Conservation (phyloP, 2,113 vertebrate genomes). For the Onychorhynchus coronatus region DNA sequence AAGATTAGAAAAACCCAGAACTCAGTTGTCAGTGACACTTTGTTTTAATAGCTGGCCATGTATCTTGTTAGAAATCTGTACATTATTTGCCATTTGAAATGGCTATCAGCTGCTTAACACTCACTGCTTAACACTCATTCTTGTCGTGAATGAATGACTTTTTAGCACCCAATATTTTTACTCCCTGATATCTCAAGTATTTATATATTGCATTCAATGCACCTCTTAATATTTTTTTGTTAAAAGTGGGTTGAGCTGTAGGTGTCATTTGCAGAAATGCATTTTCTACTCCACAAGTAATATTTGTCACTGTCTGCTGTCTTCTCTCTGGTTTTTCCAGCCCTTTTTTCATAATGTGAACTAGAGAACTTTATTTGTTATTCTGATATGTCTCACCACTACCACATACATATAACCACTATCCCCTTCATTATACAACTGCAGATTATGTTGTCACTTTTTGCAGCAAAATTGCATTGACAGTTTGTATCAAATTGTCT, state of each 20-base stretch:
- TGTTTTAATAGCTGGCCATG: neutral
- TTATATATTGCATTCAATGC: neutral
- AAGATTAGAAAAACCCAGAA: neutral
- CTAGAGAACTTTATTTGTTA: neutral
- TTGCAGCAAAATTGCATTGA: neutral
- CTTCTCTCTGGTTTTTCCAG: neutral
- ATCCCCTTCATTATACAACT: neutral
- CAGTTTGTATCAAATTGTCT: neutral
- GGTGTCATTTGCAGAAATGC: neutral
- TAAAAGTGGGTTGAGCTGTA: neutral
- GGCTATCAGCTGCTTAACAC: neutral
- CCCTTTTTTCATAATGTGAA: neutral
- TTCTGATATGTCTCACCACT: neutral
- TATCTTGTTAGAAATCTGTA: neutral
- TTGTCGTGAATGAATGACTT: neutral
- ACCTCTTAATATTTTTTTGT: neutral
- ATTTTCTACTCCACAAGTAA: neutral
- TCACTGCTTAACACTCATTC: neutral
- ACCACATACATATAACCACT: neutral
- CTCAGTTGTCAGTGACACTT: neutral
- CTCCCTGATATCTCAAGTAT: neutral
- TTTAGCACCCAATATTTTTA: neutral
- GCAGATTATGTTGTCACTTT: neutral
- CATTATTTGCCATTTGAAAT: neutral
- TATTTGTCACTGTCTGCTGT: neutral